Conservation (phyloP, 30 jellyfish, hydroid and myxozoan genomes). For the Mastigias papua region DNA sequence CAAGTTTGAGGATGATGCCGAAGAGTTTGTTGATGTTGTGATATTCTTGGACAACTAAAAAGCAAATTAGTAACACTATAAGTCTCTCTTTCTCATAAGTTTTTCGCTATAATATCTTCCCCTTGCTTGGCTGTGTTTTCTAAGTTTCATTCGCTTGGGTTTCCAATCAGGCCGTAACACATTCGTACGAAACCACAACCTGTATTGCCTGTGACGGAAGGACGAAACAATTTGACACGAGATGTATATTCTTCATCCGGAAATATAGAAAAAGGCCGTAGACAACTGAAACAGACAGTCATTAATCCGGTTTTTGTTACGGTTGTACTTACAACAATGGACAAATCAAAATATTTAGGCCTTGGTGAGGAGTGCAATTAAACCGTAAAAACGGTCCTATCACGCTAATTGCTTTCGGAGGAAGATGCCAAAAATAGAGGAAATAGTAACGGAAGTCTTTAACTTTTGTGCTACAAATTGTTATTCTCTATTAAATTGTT, state of each 20-base stretch:
- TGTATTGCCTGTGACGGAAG: slow-evolving; percentile 13
- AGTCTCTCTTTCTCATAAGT: neutral
- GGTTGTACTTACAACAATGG: neutral
- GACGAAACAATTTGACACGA: slow-evolving; percentile 46
- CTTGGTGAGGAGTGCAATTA: neutral
- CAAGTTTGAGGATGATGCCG: slow-evolving; percentile 65
- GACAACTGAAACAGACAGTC: slow-evolving; percentile 20
- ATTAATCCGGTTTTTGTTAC: slow-evolving; percentile 52
- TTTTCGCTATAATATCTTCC: too few relatives aligned
- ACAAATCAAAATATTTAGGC: neutral
- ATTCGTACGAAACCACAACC: slow-evolving; percentile 22
- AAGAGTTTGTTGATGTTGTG: slow-evolving; percentile 62
- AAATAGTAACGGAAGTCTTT: neutral
- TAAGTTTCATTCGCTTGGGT: neutral
- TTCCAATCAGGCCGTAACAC: slow-evolving; percentile 8
- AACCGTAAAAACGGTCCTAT: neutral
- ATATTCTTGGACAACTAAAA: slow-evolving; percentile 55
- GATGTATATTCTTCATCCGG: slow-evolving; percentile 58
- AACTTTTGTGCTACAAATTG: too few relatives aligned
- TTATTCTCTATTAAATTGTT: too few relatives aligned
- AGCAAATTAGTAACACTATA: neutral
- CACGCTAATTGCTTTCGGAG: slow-evolving; percentile 9
- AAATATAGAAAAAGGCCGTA: slow-evolving; percentile 53
- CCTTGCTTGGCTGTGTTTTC: neutral
- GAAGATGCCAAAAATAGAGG: neutral